Evolutionary conservation across 2,113 vertebrate species (phyloP).

Genomic region (Pagrus major): DNA sequence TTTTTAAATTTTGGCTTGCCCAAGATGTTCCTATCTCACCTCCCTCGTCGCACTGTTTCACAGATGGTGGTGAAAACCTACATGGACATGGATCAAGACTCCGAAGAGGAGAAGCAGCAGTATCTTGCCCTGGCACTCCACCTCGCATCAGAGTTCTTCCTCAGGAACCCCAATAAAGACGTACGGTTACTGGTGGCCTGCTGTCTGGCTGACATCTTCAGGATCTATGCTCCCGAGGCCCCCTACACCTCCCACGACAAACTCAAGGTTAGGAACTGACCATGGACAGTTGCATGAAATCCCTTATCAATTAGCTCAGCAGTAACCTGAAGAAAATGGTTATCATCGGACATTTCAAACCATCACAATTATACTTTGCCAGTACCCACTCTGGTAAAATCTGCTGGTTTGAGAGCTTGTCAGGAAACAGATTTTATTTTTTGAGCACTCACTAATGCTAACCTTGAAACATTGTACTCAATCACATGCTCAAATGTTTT

Average conservation of each 20-base stretch:
- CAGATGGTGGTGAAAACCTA: slow-evolving; percentile 99
- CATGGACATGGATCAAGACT: slow-evolving; percentile 99
- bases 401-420: background rate
- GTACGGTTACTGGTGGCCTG: slow-evolving; percentile 98
- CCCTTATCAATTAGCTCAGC: background rate
- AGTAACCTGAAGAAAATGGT: background rate
- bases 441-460: background rate
- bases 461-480: background rate
- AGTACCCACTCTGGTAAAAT: background rate
- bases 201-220: slow-evolving; percentile 99
- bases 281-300: background rate
- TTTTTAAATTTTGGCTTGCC: background rate
- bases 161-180: slow-evolving; percentile 99
- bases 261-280: slow-evolving; percentile 90
- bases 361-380: background rate
- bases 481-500: background rate
- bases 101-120: slow-evolving; percentile 99
- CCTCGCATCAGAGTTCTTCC: slow-evolving; percentile 98
- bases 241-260: slow-evolving; percentile 99
- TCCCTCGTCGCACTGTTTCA: slow-evolving; percentile 18
- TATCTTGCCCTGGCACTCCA: slow-evolving; percentile 97
- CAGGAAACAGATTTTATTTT: background rate
- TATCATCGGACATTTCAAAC: too few species aligned
- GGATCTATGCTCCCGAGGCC: slow-evolving; percentile 99
- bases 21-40: background rate